phyloP scores from a whole-genome alignment of 2,888 invertebrate species.

The Dusona sp. region DNA sequence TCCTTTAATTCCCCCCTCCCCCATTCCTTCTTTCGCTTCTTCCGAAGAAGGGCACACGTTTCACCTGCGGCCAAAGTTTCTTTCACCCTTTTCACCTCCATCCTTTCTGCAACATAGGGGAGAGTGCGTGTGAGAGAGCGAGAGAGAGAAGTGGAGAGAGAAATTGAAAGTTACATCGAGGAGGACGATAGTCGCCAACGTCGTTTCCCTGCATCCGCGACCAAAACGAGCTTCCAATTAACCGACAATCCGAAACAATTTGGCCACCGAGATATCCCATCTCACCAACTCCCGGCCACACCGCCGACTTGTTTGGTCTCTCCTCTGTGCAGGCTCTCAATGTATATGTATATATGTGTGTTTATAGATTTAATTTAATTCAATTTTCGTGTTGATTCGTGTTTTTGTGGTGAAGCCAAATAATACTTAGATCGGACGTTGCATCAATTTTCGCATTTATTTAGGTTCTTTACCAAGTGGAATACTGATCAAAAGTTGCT shows the following conservation, averaged over 20 bases:
- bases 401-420: not conserved
- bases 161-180: constrained; percentile 6
- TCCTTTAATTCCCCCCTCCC: constrained; percentile 37
- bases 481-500: too few species aligned
- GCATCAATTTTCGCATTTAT: not conserved
- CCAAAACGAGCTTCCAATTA: constrained; percentile 82
- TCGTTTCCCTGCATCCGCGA: constrained; percentile 63
- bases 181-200: constrained; percentile 48
- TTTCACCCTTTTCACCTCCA: constrained; percentile 6
- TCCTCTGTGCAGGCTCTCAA: not conserved
- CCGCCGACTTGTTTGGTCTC: constrained; percentile 17
- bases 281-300: constrained; percentile 74
- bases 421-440: not conserved
- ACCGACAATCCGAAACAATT: constrained; percentile 84
- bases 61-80: constrained; percentile 43
- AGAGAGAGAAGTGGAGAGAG: not conserved
- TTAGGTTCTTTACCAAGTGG: too few species aligned
- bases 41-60: constrained; percentile 46
- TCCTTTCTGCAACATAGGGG: not conserved
- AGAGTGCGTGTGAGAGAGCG: not conserved
- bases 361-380: not conserved
- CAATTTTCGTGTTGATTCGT: not conserved
- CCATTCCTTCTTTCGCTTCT: constrained; percentile 33
- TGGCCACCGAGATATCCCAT: constrained; percentile 81
- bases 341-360: not conserved